phyloP scores from a whole-genome alignment of 2,888 invertebrate genomes.

The Dryocosmus kuriphilus region DNA sequence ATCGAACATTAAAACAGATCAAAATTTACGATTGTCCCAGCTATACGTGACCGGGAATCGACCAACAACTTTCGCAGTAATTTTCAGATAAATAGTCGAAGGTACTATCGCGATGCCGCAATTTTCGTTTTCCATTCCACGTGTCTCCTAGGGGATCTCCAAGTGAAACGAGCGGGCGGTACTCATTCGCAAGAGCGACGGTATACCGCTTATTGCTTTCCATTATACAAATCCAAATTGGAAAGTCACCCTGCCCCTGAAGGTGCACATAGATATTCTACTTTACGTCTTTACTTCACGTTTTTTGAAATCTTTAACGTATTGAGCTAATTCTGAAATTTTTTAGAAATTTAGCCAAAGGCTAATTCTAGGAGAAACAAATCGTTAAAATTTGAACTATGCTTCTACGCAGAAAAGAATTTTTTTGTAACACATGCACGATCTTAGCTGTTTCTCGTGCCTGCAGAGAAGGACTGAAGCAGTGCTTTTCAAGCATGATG shows the following conservation, averaged over 20 bases:
- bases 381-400: too few relatives aligned
- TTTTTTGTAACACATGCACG: too few relatives aligned
- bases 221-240: constrained; percentile 51
- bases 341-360: neutral
- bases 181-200: constrained; percentile 35
- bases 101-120: constrained; percentile 25
- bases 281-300: neutral
- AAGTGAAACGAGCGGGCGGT: constrained; percentile 23
- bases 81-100: constrained; percentile 32
- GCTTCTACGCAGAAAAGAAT: neutral
- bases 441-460: too few relatives aligned
- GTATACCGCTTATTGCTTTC: constrained; percentile 46
- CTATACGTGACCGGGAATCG: constrained; percentile 9
- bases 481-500: too few relatives aligned
- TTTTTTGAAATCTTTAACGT: neutral
- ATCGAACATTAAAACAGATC: constrained; percentile 1
- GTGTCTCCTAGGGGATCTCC: constrained; percentile 20
- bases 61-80: constrained; percentile 36
- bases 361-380: neutral
- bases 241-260: constrained; percentile 41
- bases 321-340: neutral
- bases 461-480: too few relatives aligned
- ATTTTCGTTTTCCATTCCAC: constrained; percentile 40
- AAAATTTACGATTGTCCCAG: constrained; percentile 6
- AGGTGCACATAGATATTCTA: constrained; percentile 27